Evolutionary conservation across 2,888 invertebrate species (phyloP), one percentile per base, ranked within the genome.

Genomic region (Carabus problematicus): DNA sequence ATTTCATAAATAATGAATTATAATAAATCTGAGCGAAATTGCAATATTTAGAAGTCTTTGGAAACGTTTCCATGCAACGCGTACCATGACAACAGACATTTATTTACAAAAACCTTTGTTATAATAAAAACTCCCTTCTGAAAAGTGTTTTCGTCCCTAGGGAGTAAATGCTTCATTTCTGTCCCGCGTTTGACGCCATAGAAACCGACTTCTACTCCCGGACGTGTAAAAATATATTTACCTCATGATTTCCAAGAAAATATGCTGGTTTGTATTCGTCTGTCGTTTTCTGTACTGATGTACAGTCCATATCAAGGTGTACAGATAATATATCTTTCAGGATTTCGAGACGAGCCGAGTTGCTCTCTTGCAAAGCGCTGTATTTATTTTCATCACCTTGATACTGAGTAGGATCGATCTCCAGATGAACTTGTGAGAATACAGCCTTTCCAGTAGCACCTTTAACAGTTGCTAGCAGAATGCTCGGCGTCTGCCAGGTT

Each of bases 401-500:
- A 75, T 87, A 89, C 74, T 89, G 86, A 58, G 80, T 83, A 0
- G 93, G 93, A 79, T 91, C 91, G 0, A 91, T 88, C 82, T 94
- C 94, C 75, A 94, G 83, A 78, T 94, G 93, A 55, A 52, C 91
- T 84, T 91, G 91, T 19, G 94, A 94, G 78, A 94, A 93, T 52
- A 94, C 88, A 4, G 92, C 92, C 73, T 88, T 86, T 12, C 94
- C 94, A 12, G 85, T 87, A 59, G 87, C 88, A 39, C 85, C 86
- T 19, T 86, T 83, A 47, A 85, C 84, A 0, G 86, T 85, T 1
- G 93, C 93, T 74, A 92, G 84, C 68, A 94, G 82, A 66, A 94
- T 83, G 71, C 93, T 93, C 0, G 94, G 94, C 0, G 93, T 93
- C 67, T 93, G 91, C 93, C 94, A 94, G 0, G 93, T 94, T 79